Evolutionary conservation across 2,113 vertebrate genomes (phyloP), one percentile per base, ranked within the genome.

Genomic region (Holacanthus passer): DNA sequence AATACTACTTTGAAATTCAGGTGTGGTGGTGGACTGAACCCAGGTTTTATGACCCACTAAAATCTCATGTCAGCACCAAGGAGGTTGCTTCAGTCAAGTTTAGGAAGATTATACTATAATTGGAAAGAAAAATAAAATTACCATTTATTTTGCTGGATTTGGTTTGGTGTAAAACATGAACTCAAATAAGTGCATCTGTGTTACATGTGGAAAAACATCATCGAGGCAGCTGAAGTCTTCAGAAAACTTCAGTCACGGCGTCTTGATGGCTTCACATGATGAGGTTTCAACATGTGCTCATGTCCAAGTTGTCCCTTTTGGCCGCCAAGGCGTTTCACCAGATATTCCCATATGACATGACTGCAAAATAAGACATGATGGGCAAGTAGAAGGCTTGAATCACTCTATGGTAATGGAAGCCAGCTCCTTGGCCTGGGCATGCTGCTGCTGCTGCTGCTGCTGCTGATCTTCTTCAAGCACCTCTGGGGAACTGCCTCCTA

Each of bases 401-500:
- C 96, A 98, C 92, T 98, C 96, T 43, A 98, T 96, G 91, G 96
- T 97, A 83, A 98, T 96, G 83, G 97, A 96, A 87, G 97, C 96
- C 93, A 96, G 94, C 95, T 97, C 96, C 91, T 94, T 88, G 87
- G 96, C 96, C 0, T 95, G 95, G 93, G 94, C 92, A 77, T 79
- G 96, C 88, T 89, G 87, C 58, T 63, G 84, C 77, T 81, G 96
- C 89, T 89, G 95, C 58, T 63, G 84, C 77, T 85, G 96, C 89
- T 89, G 95, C 84, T 92, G n/a, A n/a, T n/a, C 86, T 65, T 95
- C 96, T 83, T 94, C 83, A 90, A 94, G 84, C 85, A 89, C 92
- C 93, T 96, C 96, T 24, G 95, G 94, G 68, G 94, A 93, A 77
- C 89, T 79, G 89, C 73, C 91, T 56, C 90, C 82, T 68, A 66